A percentile compares a stretch with the other conserved stretches of the same genome.
phyloP scores from a whole-genome alignment of 2,113 vertebrate species.

The Sapayoa aenigma region DNA sequence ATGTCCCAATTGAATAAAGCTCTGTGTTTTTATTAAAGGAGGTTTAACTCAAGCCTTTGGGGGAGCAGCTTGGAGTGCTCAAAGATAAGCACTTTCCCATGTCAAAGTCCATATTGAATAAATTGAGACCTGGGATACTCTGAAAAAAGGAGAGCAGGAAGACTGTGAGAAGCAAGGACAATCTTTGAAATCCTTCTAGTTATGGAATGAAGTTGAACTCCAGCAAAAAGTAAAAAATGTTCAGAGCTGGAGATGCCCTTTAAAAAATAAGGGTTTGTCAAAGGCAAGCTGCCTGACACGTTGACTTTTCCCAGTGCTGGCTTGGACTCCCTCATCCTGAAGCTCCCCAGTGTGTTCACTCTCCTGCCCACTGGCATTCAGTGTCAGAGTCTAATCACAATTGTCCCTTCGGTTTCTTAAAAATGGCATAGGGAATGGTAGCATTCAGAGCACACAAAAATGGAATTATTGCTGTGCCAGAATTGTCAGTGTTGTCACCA shows the following conservation, averaged over 20 bases:
- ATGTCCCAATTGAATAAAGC: slow-evolving; percentile 26
- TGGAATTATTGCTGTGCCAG: neutral
- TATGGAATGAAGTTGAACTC: neutral
- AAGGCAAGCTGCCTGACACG: neutral
- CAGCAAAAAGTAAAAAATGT: neutral
- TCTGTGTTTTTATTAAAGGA: slow-evolving; percentile 48
- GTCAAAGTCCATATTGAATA: neutral
- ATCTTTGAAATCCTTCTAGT: neutral
- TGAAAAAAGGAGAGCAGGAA: neutral
- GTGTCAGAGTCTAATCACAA: neutral
- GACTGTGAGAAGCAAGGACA: neutral
- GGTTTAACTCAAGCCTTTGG: slow-evolving; percentile 11
- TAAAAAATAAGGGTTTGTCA: neutral
- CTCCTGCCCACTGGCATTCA: neutral
- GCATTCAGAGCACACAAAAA: neutral
- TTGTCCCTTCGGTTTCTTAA: neutral
- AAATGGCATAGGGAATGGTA: neutral
- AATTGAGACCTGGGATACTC: neutral
- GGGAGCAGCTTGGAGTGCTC: neutral
- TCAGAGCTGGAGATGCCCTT: neutral
- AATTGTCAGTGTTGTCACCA: neutral
- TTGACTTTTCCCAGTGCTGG: neutral
- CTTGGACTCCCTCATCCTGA: neutral
- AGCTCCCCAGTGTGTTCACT: neutral
- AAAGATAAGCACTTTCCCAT: neutral